Conservation (phyloP, 2,888 invertebrate genomes). For the Stictocephala bisonia region DNA sequence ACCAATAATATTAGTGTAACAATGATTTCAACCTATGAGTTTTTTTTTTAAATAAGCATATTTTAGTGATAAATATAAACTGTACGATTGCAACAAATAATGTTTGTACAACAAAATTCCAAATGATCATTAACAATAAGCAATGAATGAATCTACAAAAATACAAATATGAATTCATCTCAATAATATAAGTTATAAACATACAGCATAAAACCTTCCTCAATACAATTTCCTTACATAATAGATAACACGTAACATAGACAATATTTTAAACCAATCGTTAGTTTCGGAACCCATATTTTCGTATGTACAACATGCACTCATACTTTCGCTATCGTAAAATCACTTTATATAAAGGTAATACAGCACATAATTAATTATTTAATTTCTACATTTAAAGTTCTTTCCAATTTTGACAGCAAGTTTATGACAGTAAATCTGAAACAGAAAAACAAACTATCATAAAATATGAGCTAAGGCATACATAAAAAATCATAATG, state of each 20-base stretch:
- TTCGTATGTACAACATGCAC: conserved; percentile 33
- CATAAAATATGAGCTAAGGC: no score
- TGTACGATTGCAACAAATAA: conserved; percentile 6
- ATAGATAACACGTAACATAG: conserved; percentile 40
- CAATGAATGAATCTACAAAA: conserved; percentile 39
- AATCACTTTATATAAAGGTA: conserved; percentile 29
- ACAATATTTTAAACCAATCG: conserved; percentile 33
- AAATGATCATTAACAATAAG: conserved; percentile 29
- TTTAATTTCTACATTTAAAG: conserved; percentile 25
- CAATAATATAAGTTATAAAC: conserved; percentile 37
- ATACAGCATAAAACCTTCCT: conserved; percentile 32
- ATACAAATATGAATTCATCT: conserved; percentile 41
- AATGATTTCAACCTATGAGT: neutral
- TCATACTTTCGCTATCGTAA: neutral
- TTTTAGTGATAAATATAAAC: conserved; percentile 21
- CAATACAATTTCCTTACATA: conserved; percentile 31
- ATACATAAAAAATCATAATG: no score
- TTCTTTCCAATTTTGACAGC: conserved; percentile 14
- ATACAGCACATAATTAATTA: conserved; percentile 29
- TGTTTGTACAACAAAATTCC: conserved; percentile 29
- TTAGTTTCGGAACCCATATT: conserved; percentile 32
- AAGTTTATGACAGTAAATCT: conserved; percentile 55
- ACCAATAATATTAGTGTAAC: conserved; percentile 25
- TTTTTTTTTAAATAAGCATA: conserved; percentile 1
- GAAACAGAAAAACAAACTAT: conserved; percentile 48